Conservation (phyloP, 1,140 invertebrate genomes). For the Nebria ingens region DNA sequence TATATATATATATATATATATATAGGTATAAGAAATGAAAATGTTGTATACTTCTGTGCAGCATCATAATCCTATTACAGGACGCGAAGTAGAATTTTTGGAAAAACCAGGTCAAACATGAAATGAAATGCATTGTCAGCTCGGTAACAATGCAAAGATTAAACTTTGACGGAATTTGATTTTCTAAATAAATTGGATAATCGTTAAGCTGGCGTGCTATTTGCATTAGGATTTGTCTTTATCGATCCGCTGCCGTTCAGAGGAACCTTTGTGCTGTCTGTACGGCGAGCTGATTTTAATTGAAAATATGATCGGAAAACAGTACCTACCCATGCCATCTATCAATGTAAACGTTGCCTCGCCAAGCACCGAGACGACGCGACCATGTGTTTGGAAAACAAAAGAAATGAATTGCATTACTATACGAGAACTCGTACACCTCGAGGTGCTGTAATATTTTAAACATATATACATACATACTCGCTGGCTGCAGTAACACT, state of each 20-base stretch:
- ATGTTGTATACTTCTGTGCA: neutral
- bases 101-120: conserved; percentile 9
- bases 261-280: neutral
- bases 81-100: neutral
- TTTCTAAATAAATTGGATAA: conserved; percentile 10
- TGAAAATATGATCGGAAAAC: neutral
- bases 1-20: neutral
- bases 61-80: conserved; percentile 2
- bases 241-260: neutral
- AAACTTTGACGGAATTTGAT: conserved; percentile 4
- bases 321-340: neutral
- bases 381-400: too few relatives aligned
- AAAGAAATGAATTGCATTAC: too few relatives aligned
- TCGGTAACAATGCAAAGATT: conserved; percentile 6
- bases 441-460: too few relatives aligned
- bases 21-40: neutral
- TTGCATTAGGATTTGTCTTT: conserved; percentile 9
- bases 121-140: neutral
- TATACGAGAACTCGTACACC: too few relatives aligned
- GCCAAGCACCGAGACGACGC: too few relatives aligned
- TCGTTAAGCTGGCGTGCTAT: conserved; percentile 8
- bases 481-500: too few relatives aligned
- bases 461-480: too few relatives aligned
- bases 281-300: neutral
- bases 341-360: neutral